These are phyloP conservation scores for Datnioides undecimradiatus DNA, from an alignment of 2,113 vertebrate species.

Conservation along the genomic window DNA sequence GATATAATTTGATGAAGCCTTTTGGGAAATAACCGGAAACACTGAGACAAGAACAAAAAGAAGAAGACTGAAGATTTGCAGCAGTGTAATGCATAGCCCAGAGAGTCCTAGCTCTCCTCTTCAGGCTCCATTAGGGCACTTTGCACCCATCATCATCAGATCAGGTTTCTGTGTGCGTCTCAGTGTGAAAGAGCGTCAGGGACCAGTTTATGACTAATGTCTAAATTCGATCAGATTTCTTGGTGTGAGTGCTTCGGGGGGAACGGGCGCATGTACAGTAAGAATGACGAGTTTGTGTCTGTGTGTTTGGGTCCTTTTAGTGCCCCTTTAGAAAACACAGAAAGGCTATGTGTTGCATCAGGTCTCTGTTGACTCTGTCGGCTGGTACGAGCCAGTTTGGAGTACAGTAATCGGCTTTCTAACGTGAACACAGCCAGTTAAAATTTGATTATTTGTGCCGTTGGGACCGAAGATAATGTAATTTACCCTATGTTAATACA, in stretches of 20 bases:
- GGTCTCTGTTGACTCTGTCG: constrained; percentile 47
- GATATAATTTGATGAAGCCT: background rate
- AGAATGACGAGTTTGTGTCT: background rate
- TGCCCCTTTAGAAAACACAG: constrained; percentile 45
- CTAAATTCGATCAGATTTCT: constrained; percentile 36
- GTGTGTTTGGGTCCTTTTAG: constrained; percentile 28
- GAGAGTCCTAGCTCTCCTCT: constrained; percentile 13
- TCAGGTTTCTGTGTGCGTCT: constrained; percentile 47
- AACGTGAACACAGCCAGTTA: constrained; percentile 4
- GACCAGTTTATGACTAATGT: constrained; percentile 26
- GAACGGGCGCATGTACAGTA: background rate
- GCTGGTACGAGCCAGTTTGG: constrained; percentile 35
- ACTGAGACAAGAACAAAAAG: background rate
- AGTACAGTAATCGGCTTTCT: background rate
- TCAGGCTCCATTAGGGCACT: constrained; percentile 50
- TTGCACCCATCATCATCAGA: constrained; percentile 51
- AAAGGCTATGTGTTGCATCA: constrained; percentile 35
- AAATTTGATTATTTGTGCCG: constrained; percentile 55
- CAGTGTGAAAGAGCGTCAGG: constrained; percentile 5
- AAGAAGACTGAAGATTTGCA: background rate
- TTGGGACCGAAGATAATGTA: constrained; percentile 39
- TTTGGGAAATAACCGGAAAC: background rate
- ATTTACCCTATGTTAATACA: constrained; percentile 33
- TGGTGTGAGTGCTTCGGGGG: constrained; percentile 11
- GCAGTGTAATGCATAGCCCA: constrained; percentile 9